Evolutionary conservation across 2,888 invertebrate genomes (phyloP), one percentile per base, ranked within the genome.

Genomic region (Clostera curtula): DNA sequence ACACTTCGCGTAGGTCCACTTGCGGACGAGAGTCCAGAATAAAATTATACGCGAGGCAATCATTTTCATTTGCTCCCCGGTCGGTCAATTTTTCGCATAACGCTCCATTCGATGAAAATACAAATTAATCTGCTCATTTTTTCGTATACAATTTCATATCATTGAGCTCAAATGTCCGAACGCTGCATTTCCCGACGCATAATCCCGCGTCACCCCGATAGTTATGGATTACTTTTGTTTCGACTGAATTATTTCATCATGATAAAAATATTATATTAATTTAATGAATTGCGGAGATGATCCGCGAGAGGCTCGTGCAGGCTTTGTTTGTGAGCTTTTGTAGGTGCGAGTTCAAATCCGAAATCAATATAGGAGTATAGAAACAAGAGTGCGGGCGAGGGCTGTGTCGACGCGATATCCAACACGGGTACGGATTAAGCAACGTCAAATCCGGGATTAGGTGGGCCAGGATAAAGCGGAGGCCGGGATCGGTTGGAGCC

Each of bases 371-470:
- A 42, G 46, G 53, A 52, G 52, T 51, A 57, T 60, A 64, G 59
- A 55, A 55, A 63, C 66, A 61, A 56, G 64, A 67, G 73, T 62
- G 64, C 62, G 69, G 65, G 57, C 56, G 69, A 66, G 65, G 69
- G 68, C 73, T 80, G 82, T 80, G 82, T 74, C 76, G 80, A 76
- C 86, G 87, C 85, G 87, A 86, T 85, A 86, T 84, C 85, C 86
- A 83, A 86, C 87, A 86, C 85, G 86, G 87, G 87, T 85, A 65
- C 82, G 86, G 88, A 88, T 87, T 88, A 87, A 85, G 82, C 76
- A 77, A 83, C 85, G 83, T 76, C 76, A 79, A 84, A 84, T 84
- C 84, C 79, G 57, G 84, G 85, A 84, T 84, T 85, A 83, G 82
- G 59, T 66, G 61, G 66, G 47, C 70, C 60, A 67, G 82, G 79